These are phyloP conservation scores for Drosophila engyochracea DNA, from an alignment of 2,888 invertebrate genomes.

Conservation along the genomic window DNA sequence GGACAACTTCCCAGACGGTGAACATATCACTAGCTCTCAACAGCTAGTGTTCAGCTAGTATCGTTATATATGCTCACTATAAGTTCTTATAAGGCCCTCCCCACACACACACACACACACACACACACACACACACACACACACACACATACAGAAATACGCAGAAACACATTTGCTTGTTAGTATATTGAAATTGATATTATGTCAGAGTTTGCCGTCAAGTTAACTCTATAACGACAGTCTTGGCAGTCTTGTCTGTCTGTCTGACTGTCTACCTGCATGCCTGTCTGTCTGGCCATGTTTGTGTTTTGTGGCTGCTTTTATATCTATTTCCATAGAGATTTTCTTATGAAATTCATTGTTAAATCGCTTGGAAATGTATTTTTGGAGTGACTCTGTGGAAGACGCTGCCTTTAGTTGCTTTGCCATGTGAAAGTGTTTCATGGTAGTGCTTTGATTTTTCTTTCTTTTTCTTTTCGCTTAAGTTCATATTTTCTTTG, in stretches of 20 bases:
- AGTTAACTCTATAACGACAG: constrained; percentile 48
- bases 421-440: constrained; percentile 20
- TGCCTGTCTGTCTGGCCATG: constrained; percentile 15
- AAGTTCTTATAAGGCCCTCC: constrained; percentile 32
- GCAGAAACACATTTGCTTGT: constrained; percentile 64
- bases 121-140: constrained; percentile 25
- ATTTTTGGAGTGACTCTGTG: constrained; percentile 44
- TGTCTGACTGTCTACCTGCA: neutral
- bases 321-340: constrained; percentile 62
- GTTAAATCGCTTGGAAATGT: constrained; percentile 75
- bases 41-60: constrained; percentile 28
- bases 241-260: constrained; percentile 17
- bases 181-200: constrained; percentile 79
- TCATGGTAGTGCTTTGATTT: neutral
- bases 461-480: neutral
- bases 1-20: constrained; percentile 9
- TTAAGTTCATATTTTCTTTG: constrained; percentile 45
- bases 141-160: constrained; percentile 3
- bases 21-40: constrained; percentile 35
- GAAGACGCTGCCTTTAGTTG: constrained; percentile 42
- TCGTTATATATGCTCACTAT: constrained; percentile 25
- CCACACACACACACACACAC: constrained; percentile 21
- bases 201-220: constrained; percentile 59
- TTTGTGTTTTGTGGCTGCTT: constrained; percentile 49
- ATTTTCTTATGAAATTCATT: constrained; percentile 62